Evolutionary conservation across 2,888 invertebrate species (phyloP).

Genomic region (Tiliacea citrago): DNA sequence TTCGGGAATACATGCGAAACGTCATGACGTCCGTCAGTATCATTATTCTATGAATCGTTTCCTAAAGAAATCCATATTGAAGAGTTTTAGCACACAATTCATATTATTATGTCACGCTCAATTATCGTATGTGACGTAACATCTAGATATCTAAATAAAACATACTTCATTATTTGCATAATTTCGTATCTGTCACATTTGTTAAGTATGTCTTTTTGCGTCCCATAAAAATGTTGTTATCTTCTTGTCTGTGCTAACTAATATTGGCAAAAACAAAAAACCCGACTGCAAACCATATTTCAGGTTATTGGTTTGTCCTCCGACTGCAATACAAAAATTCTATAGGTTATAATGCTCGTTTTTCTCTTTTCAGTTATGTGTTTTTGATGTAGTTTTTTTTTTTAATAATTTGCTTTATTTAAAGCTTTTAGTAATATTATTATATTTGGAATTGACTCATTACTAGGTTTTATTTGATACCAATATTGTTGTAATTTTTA

Average conservation of each 20-base stretch:
- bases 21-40: not conserved
- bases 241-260: constrained; percentile 4
- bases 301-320: too few relatives aligned
- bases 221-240: not conserved
- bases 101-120: constrained; percentile 44
- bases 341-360: too few relatives aligned
- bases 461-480: too few relatives aligned
- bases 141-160: constrained; percentile 48
- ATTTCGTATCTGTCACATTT: constrained; percentile 36
- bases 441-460: too few relatives aligned
- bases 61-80: not conserved
- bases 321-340: too few relatives aligned
- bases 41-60: not conserved
- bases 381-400: too few relatives aligned
- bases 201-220: constrained; percentile 4
- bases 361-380: too few relatives aligned
- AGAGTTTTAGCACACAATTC: constrained; percentile 14
- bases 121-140: constrained; percentile 58
- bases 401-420: too few relatives aligned
- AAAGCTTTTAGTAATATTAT: too few relatives aligned
- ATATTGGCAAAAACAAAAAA: not conserved
- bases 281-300: too few relatives aligned
- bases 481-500: too few relatives aligned
- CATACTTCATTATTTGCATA: constrained; percentile 39
- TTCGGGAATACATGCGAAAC: not conserved